A percentile compares a stretch with the other conserved stretches of the same genome.
Evolutionary conservation across 1,140 invertebrate species (phyloP).

Genomic region (Meloidogyne hapla): DNA sequence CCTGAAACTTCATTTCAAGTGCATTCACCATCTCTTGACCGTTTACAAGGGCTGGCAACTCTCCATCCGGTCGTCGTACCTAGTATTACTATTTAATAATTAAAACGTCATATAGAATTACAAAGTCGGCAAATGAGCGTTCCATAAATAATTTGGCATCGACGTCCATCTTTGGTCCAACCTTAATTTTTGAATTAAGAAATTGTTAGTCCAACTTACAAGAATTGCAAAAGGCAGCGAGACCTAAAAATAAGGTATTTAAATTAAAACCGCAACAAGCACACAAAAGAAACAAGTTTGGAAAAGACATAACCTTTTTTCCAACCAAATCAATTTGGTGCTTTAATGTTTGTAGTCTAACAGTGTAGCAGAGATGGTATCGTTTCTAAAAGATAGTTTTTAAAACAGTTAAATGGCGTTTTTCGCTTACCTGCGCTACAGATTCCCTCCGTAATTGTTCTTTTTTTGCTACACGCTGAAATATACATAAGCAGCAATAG

Average conservation of each 20-base stretch:
- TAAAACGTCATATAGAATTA: conserved; percentile 5
- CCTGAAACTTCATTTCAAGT: conserved; percentile 63
- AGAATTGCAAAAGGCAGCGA: conserved; percentile 63
- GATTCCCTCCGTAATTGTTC: conserved; percentile 56
- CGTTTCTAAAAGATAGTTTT: conserved; percentile 31
- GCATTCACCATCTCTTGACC: conserved; percentile 59
- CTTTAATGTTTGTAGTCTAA: conserved; percentile 43
- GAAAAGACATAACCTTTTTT: conserved; percentile 35
- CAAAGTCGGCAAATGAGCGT: conserved; percentile 61
- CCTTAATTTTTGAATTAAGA: not conserved
- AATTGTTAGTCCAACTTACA: conserved; percentile 12
- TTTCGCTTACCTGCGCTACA: conserved; percentile 46
- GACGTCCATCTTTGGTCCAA: conserved; percentile 62
- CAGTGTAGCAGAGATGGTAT: conserved; percentile 61
- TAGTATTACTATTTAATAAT: conserved; percentile 16
- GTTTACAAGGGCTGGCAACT: conserved; percentile 50
- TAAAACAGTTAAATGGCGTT: not conserved
- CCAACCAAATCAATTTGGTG: conserved; percentile 62
- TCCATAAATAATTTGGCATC: conserved; percentile 63
- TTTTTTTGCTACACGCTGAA: conserved; percentile 63
- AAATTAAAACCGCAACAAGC: no score
- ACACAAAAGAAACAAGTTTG: no score
- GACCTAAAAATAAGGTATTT: conserved; percentile 28
- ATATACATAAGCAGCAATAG: no score
- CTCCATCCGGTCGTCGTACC: conserved; percentile 50